Conservation (phyloP, 2,113 vertebrate genomes). For the Microcebus ravelobensis region DNA sequence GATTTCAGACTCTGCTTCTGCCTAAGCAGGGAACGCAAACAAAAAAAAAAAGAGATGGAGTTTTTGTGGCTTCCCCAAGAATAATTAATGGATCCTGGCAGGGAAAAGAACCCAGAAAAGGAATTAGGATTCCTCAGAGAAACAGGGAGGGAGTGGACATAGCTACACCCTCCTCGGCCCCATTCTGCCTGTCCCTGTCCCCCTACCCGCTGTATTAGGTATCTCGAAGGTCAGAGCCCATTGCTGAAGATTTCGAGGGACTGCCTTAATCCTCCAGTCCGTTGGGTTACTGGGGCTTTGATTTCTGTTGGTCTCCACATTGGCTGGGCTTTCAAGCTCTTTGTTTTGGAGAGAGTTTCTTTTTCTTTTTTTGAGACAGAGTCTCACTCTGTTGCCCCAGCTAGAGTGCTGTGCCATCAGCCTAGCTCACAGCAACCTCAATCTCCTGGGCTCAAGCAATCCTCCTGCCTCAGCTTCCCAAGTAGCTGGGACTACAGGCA, state of each 20-base stretch:
- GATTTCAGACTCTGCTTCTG: background rate
- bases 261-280: background rate
- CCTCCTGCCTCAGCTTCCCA: too few relatives aligned
- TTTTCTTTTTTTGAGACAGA: too few relatives aligned
- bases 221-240: too few relatives aligned
- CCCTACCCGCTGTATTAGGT: accelerated
- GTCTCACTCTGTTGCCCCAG: too few relatives aligned
- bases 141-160: background rate
- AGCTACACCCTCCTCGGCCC: background rate
- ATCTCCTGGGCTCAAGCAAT: too few relatives aligned
- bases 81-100: conserved; percentile 33
- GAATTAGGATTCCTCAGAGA: conserved; percentile 55
- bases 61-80: background rate
- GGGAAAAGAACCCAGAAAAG: background rate
- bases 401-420: too few relatives aligned
- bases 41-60: conserved; percentile 29
- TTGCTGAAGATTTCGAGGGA: background rate
- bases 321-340: background rate
- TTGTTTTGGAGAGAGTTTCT: background rate
- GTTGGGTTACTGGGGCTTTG: background rate
- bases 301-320: background rate
- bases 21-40: background rate
- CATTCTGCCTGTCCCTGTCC: accelerated
- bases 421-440: too few relatives aligned
- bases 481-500: too few relatives aligned